These are phyloP conservation scores for Drosophila bifasciata DNA, from an alignment of 1,140 invertebrate genomes.

Conservation along the genomic window DNA sequence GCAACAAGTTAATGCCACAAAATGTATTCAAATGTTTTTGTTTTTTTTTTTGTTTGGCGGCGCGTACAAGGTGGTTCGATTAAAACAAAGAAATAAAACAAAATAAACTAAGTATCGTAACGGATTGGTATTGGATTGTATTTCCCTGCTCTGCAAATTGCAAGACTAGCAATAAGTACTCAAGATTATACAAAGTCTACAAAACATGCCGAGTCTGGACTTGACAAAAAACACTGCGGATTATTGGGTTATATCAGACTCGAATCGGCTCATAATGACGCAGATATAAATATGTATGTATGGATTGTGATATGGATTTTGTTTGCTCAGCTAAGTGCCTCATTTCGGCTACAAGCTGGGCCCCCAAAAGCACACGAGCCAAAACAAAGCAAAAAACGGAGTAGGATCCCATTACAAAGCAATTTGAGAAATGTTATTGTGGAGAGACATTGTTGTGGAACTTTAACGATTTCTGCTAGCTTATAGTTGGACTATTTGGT, in stretches of 20 bases:
- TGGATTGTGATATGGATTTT: constrained; percentile 2
- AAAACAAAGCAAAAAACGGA: not conserved
- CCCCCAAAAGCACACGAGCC: constrained; percentile 15
- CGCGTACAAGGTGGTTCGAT: constrained; percentile 21
- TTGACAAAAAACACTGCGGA: not conserved
- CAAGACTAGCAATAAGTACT: constrained; percentile 7
- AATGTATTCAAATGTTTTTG: constrained; percentile 39
- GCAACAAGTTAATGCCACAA: constrained; percentile 78
- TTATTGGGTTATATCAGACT: constrained; percentile 25
- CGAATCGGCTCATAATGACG: constrained; percentile 38
- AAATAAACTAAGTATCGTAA: constrained; percentile 10
- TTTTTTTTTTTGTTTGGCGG: constrained; percentile 6
- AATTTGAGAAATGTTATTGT: constrained; percentile 24
- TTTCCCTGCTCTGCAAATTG: constrained; percentile 2
- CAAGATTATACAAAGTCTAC: constrained; percentile 46
- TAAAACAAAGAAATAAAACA: constrained; percentile 48
- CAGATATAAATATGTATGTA: constrained; percentile 14
- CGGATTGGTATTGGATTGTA: constrained; percentile 5
- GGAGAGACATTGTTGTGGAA: not conserved
- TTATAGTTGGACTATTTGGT: too few relatives aligned
- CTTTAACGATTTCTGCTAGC: not conserved
- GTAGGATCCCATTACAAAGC: constrained; percentile 18
- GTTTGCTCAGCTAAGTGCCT: constrained; percentile 25
- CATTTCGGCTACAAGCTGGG: constrained; percentile 9
- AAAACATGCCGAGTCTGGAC: constrained; percentile 19